A percentile compares a stretch with the other conserved stretches of the same genome.
These are phyloP conservation scores for Mormyrus lacerda DNA, from an alignment of 2,113 vertebrate species.

Conservation along the genomic window DNA sequence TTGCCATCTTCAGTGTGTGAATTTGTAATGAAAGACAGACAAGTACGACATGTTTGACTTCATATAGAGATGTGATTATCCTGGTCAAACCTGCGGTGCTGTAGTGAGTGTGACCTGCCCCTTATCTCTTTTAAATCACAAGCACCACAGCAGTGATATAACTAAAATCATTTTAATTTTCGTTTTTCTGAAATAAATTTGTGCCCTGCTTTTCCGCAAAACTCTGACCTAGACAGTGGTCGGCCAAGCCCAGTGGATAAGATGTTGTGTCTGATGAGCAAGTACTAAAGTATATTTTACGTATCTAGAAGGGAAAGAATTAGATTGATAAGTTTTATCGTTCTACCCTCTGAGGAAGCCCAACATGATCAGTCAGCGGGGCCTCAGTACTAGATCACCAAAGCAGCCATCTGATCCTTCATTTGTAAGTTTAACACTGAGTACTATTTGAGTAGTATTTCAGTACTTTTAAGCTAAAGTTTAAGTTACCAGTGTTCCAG, in stretches of 20 bases:
- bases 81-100: background rate
- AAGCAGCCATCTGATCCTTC: background rate
- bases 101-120: too few relatives aligned
- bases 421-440: background rate
- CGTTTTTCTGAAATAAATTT: background rate
- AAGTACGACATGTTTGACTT: background rate
- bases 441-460: background rate
- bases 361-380: background rate
- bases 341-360: background rate
- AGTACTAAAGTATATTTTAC: background rate
- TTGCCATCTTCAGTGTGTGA: background rate
- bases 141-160: background rate
- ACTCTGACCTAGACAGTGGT: background rate
- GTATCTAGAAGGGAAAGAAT: background rate
- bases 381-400: background rate
- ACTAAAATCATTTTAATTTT: background rate
- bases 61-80: background rate
- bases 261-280: background rate
- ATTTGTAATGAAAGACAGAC: background rate
- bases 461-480: background rate
- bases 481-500: background rate
- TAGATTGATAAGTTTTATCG: background rate
- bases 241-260: background rate
- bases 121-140: background rate
- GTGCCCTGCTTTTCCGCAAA: background rate